Conservation (phyloP, 2,888 invertebrate species). For the Metalampra italica region DNA sequence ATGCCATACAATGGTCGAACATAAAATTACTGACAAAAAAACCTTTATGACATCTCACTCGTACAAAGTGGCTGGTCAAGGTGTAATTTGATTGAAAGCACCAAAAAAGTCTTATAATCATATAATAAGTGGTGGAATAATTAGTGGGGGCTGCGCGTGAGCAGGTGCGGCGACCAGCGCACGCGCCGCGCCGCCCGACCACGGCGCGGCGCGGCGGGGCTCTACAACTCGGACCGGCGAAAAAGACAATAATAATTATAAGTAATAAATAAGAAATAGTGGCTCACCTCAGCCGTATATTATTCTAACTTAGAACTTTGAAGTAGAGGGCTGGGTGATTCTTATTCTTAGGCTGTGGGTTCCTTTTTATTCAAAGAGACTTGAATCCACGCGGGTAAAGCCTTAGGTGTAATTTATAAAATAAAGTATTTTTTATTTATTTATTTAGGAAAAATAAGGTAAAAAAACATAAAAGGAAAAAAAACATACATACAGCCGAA, state of each 20-base stretch:
- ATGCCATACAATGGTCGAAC: constrained; percentile 39
- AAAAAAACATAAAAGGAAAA: no score
- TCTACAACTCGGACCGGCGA: constrained; percentile 34
- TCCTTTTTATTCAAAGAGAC: no score
- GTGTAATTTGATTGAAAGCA: constrained; percentile 79
- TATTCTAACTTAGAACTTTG: no score
- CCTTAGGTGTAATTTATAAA: no score
- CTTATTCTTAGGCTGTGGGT: background rate
- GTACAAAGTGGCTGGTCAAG: constrained; percentile 66
- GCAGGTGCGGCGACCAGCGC: constrained; percentile 61
- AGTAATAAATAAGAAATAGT: constrained; percentile 26
- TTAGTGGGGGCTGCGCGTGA: constrained; percentile 59
- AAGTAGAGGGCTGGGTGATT: background rate
- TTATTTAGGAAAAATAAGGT: no score
- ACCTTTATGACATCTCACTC: constrained; percentile 76
- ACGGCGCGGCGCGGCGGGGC: constrained; percentile 16
- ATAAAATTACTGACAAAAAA: constrained; percentile 48
- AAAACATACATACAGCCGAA: no score
- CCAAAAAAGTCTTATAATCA: constrained; percentile 77
- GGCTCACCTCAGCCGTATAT: constrained; percentile 3
- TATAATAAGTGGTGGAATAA: constrained; percentile 77
- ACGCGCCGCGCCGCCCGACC: constrained; percentile 52
- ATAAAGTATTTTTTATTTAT: no score
- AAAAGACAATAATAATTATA: constrained; percentile 46
- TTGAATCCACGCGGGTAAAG: no score